phyloP scores from a whole-genome alignment of 2,797 vertebrate species.

The Diplodus sargus region DNA sequence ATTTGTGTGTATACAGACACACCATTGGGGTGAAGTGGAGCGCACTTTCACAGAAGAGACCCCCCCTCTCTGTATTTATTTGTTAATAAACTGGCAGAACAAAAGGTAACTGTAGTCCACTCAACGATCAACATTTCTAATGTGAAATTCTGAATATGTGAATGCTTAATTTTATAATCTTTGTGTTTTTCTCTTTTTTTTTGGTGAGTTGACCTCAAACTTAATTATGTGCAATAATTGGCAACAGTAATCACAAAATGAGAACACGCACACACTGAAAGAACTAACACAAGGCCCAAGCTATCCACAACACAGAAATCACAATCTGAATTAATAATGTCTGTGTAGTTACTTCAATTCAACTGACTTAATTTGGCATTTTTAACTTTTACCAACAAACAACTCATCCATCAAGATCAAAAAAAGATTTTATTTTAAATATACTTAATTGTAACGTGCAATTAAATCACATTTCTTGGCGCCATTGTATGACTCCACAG shows the following conservation, averaged over 20 bases:
- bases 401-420: conserved; percentile 10
- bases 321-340: conserved; percentile 25
- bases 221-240: conserved; percentile 41
- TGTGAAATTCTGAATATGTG: conserved; percentile 73
- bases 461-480: conserved; percentile 2
- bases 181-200: conserved; percentile 58
- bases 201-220: conserved; percentile 69
- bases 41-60: conserved; percentile 84
- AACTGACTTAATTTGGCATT: conserved; percentile 34
- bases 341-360: conserved; percentile 22
- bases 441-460: conserved; percentile 11
- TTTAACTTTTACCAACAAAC: conserved; percentile 28
- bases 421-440: conserved; percentile 22
- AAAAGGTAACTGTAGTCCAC: conserved; percentile 89
- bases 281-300: conserved; percentile 26
- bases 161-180: conserved; percentile 75
- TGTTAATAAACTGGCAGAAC: conserved; percentile 88
- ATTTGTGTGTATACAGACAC: conserved; percentile 83
- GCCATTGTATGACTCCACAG: conserved; percentile 8
- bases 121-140: conserved; percentile 78
- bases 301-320: conserved; percentile 34
- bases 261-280: conserved; percentile 52
- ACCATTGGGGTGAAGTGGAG: conserved; percentile 84
- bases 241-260: conserved; percentile 40
- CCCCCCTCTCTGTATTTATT: conserved; percentile 84